Percentiles rank a stretch among this genome's conserved stretches.
phyloP scores from a whole-genome alignment of 2,797 vertebrate species.

The Danio aesculapii region DNA sequence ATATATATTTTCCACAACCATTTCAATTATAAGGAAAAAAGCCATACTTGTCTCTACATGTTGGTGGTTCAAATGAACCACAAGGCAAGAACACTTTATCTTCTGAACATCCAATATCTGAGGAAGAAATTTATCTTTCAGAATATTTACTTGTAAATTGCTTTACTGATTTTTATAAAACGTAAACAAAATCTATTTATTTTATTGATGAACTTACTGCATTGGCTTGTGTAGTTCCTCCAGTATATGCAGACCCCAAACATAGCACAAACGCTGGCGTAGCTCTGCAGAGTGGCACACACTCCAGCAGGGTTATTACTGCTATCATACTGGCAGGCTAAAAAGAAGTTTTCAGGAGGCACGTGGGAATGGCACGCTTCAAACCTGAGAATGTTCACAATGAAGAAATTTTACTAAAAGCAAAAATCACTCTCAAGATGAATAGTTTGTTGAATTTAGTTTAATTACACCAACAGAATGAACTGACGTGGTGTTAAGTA shows the following conservation, averaged over 20 bases:
- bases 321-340: constrained; percentile 78
- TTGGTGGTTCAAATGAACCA: constrained; percentile 75
- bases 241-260: constrained; percentile 81
- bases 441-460: neutral
- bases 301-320: constrained; percentile 71
- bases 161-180: neutral
- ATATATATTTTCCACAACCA: no score
- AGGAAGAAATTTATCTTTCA: neutral
- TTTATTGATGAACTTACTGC: constrained; percentile 72
- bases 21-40: neutral
- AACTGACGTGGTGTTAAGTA: constrained; percentile 74
- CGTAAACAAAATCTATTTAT: neutral
- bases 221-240: constrained; percentile 78
- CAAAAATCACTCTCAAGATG: neutral
- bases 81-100: constrained; percentile 84
- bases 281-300: constrained; percentile 84
- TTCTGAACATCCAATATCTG: constrained; percentile 78
- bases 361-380: constrained; percentile 79
- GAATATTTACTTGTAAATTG: constrained; percentile 1
- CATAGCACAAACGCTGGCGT: constrained; percentile 79
- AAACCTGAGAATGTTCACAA: constrained; percentile 74
- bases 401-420: neutral
- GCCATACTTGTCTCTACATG: constrained; percentile 79
- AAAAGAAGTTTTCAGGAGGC: constrained; percentile 76
- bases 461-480: neutral